Conservation (phyloP, 2,888 invertebrate genomes). For the Drosophila mimetica region DNA sequence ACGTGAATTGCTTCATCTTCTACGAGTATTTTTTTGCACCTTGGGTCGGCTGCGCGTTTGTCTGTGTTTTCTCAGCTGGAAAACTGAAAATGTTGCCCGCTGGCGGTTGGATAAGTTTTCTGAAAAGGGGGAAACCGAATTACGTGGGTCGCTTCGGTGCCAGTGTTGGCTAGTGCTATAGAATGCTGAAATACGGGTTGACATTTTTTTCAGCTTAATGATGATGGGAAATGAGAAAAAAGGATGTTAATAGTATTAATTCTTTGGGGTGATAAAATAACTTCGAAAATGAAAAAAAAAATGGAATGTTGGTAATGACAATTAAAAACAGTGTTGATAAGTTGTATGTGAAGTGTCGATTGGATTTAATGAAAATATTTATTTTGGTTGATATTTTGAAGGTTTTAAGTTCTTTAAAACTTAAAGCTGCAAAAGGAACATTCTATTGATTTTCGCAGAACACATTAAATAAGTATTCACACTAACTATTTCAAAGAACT, state of each 20-base stretch:
- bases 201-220: conserved; percentile 24
- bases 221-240: conserved; percentile 5
- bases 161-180: conserved; percentile 30
- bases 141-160: conserved; percentile 37
- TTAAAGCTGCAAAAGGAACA: too few relatives aligned
- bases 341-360: too few relatives aligned
- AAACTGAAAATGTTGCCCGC: conserved; percentile 52
- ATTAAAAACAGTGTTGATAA: too few relatives aligned
- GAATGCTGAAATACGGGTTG: conserved; percentile 2
- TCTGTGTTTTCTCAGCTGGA: conserved; percentile 53
- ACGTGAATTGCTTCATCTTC: conserved; percentile 45
- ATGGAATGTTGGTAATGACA: too few relatives aligned
- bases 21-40: conserved; percentile 48
- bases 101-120: conserved; percentile 38
- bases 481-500: neutral
- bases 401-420: too few relatives aligned
- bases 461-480: neutral
- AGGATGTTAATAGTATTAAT: too few relatives aligned
- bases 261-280: too few relatives aligned
- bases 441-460: neutral
- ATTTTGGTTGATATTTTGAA: neutral
- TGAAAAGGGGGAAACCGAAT: conserved; percentile 38
- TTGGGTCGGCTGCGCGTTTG: conserved; percentile 49
- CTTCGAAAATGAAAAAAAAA: too few relatives aligned
- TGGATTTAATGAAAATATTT: too few relatives aligned